These are phyloP conservation scores for Emmelina monodactyla DNA, from an alignment of 2,888 invertebrate species.

Conservation along the genomic window DNA sequence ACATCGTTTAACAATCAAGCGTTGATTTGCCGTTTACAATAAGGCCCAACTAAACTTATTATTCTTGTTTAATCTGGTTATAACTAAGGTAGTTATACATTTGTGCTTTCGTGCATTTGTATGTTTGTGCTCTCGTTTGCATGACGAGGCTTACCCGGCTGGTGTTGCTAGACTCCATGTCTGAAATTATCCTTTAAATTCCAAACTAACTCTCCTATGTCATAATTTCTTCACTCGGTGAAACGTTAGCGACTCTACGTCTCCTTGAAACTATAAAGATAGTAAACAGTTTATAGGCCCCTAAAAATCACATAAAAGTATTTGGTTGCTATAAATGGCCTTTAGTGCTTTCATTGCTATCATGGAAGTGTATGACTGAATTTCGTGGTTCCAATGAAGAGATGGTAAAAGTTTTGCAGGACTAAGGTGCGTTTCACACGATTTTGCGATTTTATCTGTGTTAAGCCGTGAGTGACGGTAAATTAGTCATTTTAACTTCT, in stretches of 20 bases:
- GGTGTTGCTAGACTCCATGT: slow-evolving; percentile 45
- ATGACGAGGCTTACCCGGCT: slow-evolving; percentile 53
- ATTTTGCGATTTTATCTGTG: too few relatives aligned
- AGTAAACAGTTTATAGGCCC: slow-evolving; percentile 38
- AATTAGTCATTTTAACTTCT: too few relatives aligned
- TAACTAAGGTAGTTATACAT: too few relatives aligned
- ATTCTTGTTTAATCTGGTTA: too few relatives aligned
- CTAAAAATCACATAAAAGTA: not conserved
- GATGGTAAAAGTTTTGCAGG: too few relatives aligned
- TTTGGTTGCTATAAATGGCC: not conserved
- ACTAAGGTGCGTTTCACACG: too few relatives aligned
- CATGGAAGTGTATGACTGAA: not conserved
- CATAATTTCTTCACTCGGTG: slow-evolving; percentile 47
- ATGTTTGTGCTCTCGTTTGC: slow-evolving; percentile 27
- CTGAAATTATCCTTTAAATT: slow-evolving; percentile 28
- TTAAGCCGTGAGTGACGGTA: too few relatives aligned
- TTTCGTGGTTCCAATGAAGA: not conserved
- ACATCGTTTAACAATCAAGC: too few relatives aligned
- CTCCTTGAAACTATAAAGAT: slow-evolving; percentile 61
- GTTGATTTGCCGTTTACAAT: too few relatives aligned
- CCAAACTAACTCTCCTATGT: slow-evolving; percentile 38
- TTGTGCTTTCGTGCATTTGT: slow-evolving; percentile 23
- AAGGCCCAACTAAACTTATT: too few relatives aligned
- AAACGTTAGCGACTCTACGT: slow-evolving; percentile 41
- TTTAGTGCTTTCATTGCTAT: not conserved